Base-by-base conservation (phyloP, 2,113 vertebrate species). In the Archocentrus centrarchus region DNA sequence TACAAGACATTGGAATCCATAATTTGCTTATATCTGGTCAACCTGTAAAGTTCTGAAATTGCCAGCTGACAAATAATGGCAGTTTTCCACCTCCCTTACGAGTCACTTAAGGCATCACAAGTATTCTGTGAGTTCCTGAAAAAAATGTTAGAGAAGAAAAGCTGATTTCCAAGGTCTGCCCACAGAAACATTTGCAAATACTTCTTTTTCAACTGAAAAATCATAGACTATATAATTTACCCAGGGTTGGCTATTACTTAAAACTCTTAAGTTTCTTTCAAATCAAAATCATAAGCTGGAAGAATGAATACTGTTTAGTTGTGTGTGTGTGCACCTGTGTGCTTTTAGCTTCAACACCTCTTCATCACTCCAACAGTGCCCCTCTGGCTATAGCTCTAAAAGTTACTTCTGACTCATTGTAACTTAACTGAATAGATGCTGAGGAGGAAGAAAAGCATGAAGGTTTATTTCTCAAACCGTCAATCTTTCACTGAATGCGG, bases 381-480 rank as follows among this genome's bases (percentile, higher is more conserved):
- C 80, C 85, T 77, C 62, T 53, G 77, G 86, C 82, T 86, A 77
- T 50, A 55, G n/a, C 59, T 86, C 75, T 32, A 14, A 76, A 86
- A 85, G 70, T 86, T 91, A 70, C 75, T 58, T 83, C 59, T 86
- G 55, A 58, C 39, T 70, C 66, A 59, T 84, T 85, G 79, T 84
- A 79, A 53, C 30, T 75, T n/a, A 59, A 77, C 50, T 75, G 62
- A 93, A 83, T 44, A 79, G 73, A 85, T n/a, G 20, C 61, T 47
- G 75, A 77, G 77, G 5, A 84, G 32, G 57, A 85, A 87, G 60
- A 68, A 89, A 90, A 66, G 70, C 41, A 10, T 10, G 27, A 60
- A 63, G 50, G 24, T 77, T 73, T 83, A 63, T 90, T 92, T 89
- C 81, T 86, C 81, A 85, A 89, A 61, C 75, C 41, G 77, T 89